A percentile compares a stretch with the other conserved stretches of the same genome.
Conservation (phyloP, 2,888 invertebrate genomes). For the Yponomeuta sedellus region DNA sequence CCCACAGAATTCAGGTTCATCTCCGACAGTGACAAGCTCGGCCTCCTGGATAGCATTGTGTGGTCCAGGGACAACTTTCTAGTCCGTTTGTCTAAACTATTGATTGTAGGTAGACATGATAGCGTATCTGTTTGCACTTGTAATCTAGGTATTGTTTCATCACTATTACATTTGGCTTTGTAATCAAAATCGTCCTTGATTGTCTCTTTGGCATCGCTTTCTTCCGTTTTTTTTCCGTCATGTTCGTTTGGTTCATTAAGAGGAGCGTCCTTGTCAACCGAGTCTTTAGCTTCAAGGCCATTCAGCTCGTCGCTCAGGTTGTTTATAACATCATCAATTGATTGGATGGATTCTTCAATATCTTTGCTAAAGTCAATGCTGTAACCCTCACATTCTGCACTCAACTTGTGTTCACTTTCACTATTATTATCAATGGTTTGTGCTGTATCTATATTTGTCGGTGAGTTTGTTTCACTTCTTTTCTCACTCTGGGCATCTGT, state of each 20-base stretch:
- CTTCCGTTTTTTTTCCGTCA: not conserved
- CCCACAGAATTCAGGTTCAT: constrained; percentile 60
- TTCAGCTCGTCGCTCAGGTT: not conserved
- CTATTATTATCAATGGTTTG: not conserved
- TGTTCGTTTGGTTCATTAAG: not conserved
- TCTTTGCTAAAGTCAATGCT: not conserved
- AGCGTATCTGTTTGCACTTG: constrained; percentile 1
- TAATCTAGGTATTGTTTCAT: not conserved
- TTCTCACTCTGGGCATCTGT: constrained; percentile 36
- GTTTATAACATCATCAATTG: constrained; percentile 7
- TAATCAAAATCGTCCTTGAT: not conserved
- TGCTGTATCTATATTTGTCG: not conserved
- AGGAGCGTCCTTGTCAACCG: not conserved
- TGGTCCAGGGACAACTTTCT: constrained; percentile 63
- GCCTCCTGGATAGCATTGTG: constrained; percentile 47
- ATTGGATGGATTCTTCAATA: not conserved
- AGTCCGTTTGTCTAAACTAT: constrained; percentile 29
- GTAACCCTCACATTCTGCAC: not conserved
- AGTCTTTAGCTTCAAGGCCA: not conserved
- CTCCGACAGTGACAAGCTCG: constrained; percentile 61
- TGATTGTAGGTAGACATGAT: constrained; percentile 11
- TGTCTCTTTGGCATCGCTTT: not conserved
- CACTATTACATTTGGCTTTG: not conserved
- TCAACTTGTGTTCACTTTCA: constrained; percentile 6
- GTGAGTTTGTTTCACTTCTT: not conserved